Percentiles rank a stretch among this genome's conserved stretches.
phyloP scores from a whole-genome alignment of 2,113 vertebrate genomes.

The Sturnus vulgaris region DNA sequence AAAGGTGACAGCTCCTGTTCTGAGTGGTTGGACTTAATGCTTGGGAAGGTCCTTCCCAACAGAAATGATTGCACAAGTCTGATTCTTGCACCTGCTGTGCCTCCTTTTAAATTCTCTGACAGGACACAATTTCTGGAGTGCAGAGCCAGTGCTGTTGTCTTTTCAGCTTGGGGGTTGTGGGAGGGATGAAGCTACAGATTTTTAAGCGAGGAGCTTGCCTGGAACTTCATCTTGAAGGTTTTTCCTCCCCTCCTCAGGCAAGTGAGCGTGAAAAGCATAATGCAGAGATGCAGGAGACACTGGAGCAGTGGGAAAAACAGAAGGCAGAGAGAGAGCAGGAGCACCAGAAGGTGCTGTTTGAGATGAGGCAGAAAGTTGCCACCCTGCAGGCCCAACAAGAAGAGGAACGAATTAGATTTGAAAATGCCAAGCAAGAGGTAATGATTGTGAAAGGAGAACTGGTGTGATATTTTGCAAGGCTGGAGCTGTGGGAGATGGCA shows the following conservation, averaged over 20 bases:
- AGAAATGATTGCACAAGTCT: background rate
- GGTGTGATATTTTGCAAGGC: background rate
- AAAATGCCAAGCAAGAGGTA: slow-evolving; percentile 54
- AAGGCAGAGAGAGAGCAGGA: background rate
- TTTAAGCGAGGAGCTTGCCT: background rate
- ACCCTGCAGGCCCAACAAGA: slow-evolving; percentile 32
- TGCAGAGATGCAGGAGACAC: background rate
- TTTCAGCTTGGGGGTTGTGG: background rate
- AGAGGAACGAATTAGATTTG: background rate
- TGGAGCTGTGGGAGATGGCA: background rate
- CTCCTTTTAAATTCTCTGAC: background rate
- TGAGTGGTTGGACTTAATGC: no score
- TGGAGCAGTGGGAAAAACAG: no score
- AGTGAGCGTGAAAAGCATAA: background rate
- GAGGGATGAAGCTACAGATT: background rate
- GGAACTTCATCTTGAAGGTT: background rate
- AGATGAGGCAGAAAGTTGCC: slow-evolving; percentile 28
- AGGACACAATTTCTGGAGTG: background rate
- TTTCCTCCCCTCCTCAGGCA: background rate
- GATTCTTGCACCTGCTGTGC: background rate
- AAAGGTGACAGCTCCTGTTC: background rate
- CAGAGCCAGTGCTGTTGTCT: background rate
- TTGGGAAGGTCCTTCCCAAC: background rate
- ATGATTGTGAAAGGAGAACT: background rate
- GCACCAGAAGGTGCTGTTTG: background rate